A percentile compares a stretch with the other conserved stretches of the same genome.
These are phyloP conservation scores for Gymnogyps californianus DNA, from an alignment of 2,113 vertebrate species.

Conservation along the genomic window DNA sequence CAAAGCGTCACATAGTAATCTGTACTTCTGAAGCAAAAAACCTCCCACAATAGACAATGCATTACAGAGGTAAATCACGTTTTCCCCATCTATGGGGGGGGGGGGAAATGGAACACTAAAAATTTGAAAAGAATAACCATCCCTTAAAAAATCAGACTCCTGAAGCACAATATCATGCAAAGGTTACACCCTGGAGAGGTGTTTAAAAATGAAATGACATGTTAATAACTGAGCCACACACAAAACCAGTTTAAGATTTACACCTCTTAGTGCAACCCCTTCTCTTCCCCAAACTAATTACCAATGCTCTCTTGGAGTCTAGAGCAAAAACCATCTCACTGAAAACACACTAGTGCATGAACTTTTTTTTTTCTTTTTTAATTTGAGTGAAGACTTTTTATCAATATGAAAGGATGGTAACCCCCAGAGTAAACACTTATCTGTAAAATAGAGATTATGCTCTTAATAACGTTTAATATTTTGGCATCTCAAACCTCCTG, in stretches of 20 bases:
- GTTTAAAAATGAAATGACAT: neutral
- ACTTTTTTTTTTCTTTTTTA: neutral
- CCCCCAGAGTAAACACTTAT: constrained; percentile 66
- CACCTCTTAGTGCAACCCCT: neutral
- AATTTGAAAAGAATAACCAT: neutral
- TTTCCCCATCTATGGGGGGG: neutral
- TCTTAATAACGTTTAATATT: constrained; percentile 73
- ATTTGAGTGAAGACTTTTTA: constrained; percentile 28
- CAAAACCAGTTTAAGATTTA: neutral
- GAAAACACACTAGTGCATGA: neutral
- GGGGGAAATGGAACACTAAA: neutral
- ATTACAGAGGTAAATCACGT: neutral
- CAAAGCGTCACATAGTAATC: neutral
- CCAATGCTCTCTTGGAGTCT: neutral
- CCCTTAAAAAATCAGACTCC: neutral
- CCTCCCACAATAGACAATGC: neutral
- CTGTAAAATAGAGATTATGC: constrained; percentile 67
- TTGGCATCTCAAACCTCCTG: constrained; percentile 75
- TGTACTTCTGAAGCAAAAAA: neutral
- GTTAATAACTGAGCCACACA: neutral
- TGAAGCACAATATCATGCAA: neutral
- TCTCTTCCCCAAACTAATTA: neutral
- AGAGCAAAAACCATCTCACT: neutral
- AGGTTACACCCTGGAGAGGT: neutral
- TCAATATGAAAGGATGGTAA: constrained; percentile 67